Evolutionary conservation across 92 coral and sea anemone genomes (phyloP), one percentile per base, ranked within the genome.

Genomic region (Siderastrea siderea): DNA sequence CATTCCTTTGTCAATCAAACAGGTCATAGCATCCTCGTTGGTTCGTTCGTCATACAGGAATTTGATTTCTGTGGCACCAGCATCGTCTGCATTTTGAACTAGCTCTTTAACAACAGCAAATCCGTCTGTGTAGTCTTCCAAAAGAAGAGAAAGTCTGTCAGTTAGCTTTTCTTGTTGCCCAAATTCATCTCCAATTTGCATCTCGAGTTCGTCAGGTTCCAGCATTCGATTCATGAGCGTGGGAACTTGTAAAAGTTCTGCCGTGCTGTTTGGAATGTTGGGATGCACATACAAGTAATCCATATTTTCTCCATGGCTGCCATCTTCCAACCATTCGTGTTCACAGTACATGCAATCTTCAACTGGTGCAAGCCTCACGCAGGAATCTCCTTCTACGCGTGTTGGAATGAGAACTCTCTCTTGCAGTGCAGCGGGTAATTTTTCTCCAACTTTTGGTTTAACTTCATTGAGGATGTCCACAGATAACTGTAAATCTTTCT

Each of bases 21-120:
- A 67, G 38, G 89, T 84, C 78, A 86, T 76, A 6, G 92, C 85
- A 63, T 88, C 92, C 43, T 87, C 87, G 45, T 93, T 93, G n/a
- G 92, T 79, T 54, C 95, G 77, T 58, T 91, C 95, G 53, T 95
- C 96, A 65, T 91, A 92, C 57, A 95, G 79, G 58, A 95, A 84
- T 4, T 87, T 79, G 12, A 95, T 94, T 79, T 94, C 94, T 1
- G 94, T 91, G 47, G 98, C 98, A 8, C 98, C 96, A 12, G 98
- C 98, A 50, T 95, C 98, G 51, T 95, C 98, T 76, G 98, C 98
- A 45, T 95, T 95, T 47, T 95, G 98, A 82, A 96, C 94, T 1
- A 96, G 96, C 83, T 96, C 98, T 86, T 95, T 95, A 48, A 94
- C 90, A 11, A 95, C 95, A 1, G 95, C 91, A 50, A 95, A 86